Evolutionary conservation across 2,888 invertebrate genomes (phyloP), one percentile per base, ranked within the genome.

Genomic region (Drosophila diplacantha): DNA sequence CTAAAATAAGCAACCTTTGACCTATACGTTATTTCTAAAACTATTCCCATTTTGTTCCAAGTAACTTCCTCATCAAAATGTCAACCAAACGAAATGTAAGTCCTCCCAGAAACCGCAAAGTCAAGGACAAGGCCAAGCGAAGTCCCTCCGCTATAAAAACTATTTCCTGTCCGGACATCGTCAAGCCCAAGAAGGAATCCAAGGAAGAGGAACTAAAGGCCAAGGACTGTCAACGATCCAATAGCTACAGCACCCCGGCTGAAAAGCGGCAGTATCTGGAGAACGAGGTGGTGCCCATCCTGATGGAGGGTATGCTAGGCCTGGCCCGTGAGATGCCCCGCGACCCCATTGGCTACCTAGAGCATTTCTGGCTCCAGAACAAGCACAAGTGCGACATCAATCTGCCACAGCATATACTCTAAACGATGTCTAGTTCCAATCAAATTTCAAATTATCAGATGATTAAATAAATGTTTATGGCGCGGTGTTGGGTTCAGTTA

Each of bases 231-330:
- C 59, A 34, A 14, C 50, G 32, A 2, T 9, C 59, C 0, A 5
- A 37, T 0, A 31, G 16, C 22, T 63, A 69, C 43, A 55, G 22
- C 0, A 20, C 74, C 1, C 18, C 22, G 0, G 58, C 20, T 5
- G 71, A 82, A 20, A 56, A 58, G 20, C 65, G 74, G 0, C n/a
- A 9, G 0, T 74, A 55, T 44, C 18, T 81, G 24, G 62, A 81
- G 41, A 50, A 24, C 14, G 58, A 73, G 14, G 81, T 72, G 49
- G 67, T 78, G 12, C 80, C 80, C 38, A 69, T 82, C 2, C 16
- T 81, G 5, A 76, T 82, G 78, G 71, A 81, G 44, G 80, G 80
- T 6, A 66, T 81, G 76, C 32, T 81, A 44, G 74, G 53, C 0
- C 16, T 81, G 51, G 76, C 83, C 3, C 78, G 81, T 0, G 74